Percentiles rank a stretch among this genome's conserved stretches.
Evolutionary conservation across 2,113 vertebrate species (phyloP).

Genomic region (Heliornis fulica): DNA sequence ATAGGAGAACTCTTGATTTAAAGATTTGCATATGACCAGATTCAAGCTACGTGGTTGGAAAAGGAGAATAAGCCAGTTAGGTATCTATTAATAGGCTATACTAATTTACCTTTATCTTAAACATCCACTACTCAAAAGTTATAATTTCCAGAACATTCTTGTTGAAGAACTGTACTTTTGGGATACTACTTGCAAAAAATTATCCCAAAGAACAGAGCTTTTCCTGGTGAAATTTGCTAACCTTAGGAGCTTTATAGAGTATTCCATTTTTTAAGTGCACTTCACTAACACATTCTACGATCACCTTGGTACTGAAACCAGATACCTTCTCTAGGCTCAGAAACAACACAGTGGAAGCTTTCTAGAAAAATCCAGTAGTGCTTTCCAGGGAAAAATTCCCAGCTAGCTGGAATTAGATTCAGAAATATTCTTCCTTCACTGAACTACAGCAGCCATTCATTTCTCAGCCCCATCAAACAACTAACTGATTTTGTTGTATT

Average conservation of each 20-base stretch:
- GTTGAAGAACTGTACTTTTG: neutral
- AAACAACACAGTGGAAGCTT: neutral
- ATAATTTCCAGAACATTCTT: neutral
- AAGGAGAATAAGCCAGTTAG: neutral
- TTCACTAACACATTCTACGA: neutral
- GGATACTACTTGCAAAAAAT: neutral
- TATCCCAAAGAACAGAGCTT: neutral
- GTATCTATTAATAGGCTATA: neutral
- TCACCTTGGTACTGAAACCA: neutral
- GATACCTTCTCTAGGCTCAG: neutral
- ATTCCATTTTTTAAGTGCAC: neutral
- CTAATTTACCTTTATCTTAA: no score
- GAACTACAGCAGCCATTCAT: neutral
- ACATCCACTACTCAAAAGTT: neutral
- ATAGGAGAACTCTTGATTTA: neutral
- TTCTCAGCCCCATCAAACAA: neutral
- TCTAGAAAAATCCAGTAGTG: neutral
- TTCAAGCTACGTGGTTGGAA: neutral
- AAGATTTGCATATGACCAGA: neutral
- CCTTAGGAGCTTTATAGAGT: neutral
- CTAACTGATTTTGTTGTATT: conserved; percentile 7
- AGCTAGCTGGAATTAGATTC: neutral
- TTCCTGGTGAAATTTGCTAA: neutral
- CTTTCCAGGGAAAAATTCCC: neutral
- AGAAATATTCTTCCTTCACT: neutral